These are phyloP conservation scores for Cyprinodon variegatus DNA, from an alignment of 2,113 vertebrate genomes.

Conservation along the genomic window DNA sequence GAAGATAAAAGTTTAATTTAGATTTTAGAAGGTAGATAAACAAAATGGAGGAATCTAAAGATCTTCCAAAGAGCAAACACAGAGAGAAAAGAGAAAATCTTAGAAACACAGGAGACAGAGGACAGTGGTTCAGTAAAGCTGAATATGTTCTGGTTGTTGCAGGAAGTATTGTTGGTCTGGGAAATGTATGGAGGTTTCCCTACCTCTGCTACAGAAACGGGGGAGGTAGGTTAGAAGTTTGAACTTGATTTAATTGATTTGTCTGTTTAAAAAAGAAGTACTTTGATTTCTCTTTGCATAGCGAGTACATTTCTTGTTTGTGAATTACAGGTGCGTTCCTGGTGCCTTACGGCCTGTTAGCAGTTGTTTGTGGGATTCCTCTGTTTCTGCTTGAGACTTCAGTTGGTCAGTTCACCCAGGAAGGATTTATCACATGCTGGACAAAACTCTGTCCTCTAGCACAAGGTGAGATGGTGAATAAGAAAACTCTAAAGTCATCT, in stretches of 20 bases:
- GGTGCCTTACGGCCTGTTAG: constrained; percentile 42
- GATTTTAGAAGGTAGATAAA: no score
- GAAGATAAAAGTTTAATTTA: no score
- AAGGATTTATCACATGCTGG: constrained; percentile 40
- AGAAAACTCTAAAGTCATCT: no score
- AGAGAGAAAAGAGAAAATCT: no score
- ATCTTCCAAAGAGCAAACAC: no score
- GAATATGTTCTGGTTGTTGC: neutral
- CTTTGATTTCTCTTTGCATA: no score
- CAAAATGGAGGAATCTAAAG: no score
- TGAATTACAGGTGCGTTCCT: constrained; percentile 34
- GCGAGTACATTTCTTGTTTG: neutral
- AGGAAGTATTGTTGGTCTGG: neutral
- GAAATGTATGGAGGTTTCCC: neutral
- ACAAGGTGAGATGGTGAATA: constrained; percentile 3
- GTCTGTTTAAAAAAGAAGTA: neutral
- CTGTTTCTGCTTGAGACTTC: constrained; percentile 50
- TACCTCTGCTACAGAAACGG: neutral
- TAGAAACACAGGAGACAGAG: no score
- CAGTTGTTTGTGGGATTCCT: constrained; percentile 35
- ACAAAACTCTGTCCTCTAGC: constrained; percentile 25
- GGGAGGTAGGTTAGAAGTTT: neutral
- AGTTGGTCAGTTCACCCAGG: constrained; percentile 54
- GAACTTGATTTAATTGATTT: neutral
- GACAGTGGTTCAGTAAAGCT: neutral